phyloP scores from a whole-genome alignment of 2,797 vertebrate species.

The Tapera naevia region DNA sequence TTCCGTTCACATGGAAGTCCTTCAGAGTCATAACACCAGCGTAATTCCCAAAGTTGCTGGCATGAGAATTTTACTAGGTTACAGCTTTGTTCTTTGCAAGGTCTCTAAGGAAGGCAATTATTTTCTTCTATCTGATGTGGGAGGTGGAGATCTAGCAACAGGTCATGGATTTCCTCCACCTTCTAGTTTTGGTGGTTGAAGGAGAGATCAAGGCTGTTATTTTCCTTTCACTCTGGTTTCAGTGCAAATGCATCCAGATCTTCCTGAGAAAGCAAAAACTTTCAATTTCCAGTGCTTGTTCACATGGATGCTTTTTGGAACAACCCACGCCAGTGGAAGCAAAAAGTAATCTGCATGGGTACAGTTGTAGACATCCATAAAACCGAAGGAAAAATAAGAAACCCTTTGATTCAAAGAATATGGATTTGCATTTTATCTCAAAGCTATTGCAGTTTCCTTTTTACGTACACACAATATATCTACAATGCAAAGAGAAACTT shows the following conservation, averaged over 20 bases:
- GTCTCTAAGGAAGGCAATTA: conserved; percentile 11
- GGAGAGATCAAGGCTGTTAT: neutral
- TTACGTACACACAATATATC: neutral
- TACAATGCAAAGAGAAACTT: neutral
- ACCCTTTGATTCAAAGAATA: neutral
- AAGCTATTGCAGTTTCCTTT: neutral
- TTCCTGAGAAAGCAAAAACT: neutral
- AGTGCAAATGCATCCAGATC: neutral
- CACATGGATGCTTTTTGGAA: neutral
- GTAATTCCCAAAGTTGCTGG: neutral
- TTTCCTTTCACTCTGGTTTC: neutral
- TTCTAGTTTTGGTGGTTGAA: neutral
- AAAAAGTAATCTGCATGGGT: neutral
- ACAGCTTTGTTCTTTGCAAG: neutral
- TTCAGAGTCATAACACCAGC: neutral
- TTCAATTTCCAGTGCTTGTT: neutral
- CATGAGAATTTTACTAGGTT: neutral
- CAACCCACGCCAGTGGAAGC: neutral
- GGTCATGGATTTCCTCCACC: neutral
- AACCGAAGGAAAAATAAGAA: neutral
- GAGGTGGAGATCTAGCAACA: neutral
- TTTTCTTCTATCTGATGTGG: conserved; percentile 17
- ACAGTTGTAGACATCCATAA: neutral
- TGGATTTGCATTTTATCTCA: neutral
- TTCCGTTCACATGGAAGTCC: neutral